Evolutionary conservation across 2,113 vertebrate genomes (phyloP), one percentile per base, ranked within the genome.

Genomic region (Tringa solitaria): DNA sequence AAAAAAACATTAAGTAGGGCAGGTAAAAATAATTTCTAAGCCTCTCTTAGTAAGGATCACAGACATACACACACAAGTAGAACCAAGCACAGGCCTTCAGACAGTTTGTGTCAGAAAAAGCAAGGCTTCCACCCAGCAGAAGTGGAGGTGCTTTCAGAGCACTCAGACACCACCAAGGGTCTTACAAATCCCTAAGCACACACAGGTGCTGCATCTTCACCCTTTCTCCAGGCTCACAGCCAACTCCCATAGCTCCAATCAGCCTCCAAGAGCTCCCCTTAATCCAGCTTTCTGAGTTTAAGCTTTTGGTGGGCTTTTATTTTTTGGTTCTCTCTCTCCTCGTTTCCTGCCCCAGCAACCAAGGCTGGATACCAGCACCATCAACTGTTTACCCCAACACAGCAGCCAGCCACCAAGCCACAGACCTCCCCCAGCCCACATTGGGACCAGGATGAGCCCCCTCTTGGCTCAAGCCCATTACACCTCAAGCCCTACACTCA

Each of bases 241-340:
- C 70, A 75, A 26, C 78, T 72, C 51, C 79, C 60, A 37, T 4
- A 37, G 50, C 67, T 87, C 57, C 32, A 53, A 21, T 5, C 89
- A 92, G 43, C 43, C 84, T 70, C 69, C 28, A 46, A 26, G 48
- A 50, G 5, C 43, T 48, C 10, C 33, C 12, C 67, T 64, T 28
- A 18, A 3, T 22, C 2, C 43, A 12, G 0, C 8, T 8, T 23
- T 13, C 14, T 1, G 45, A 77, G 5, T 9, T 56, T 8, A 69
- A 65, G 12, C 3, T 5, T 19, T 28, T 33, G 10, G 14, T 18
- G 9, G 6, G 2, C 3, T 22, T 41, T 50, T 53, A 9, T 16
- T 23, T 43, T 33, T 20, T 12, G 1, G 8, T 10, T 4, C 4
- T 27, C 10, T 46, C 32, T 57, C 63, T 17, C 24, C 24, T 1